Base-by-base conservation (phyloP, 2,888 invertebrate species). In the Antheraea assamensis region DNA sequence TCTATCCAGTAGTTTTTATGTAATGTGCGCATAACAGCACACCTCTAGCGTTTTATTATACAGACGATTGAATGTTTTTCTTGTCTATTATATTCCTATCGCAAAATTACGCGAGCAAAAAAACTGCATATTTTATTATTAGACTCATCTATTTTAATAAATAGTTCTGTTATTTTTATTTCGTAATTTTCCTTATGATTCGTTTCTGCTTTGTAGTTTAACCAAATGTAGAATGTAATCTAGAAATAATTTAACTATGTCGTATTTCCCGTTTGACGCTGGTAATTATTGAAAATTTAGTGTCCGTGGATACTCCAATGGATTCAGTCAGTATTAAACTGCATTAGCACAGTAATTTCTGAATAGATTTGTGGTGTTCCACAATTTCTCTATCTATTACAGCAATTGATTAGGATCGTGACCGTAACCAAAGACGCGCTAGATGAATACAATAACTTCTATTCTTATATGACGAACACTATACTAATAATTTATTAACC, bases 251-350 rank as follows among this genome's bases (percentile, higher is more conserved):
- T 64, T 27, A 64, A 64, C 17, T 30, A 15, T 64, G 17, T 30
- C 17, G 80, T 80, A 78, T 79, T 78, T 82, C 78, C 74, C 78
- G 77, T 80, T 79, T 78, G 10, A 68, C 68, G 77, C 24, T 58
- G 80, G 75, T 76, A 76, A 77, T 77, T 79, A 79, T 78, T 73
- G 74, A 80, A 81, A 83, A 79, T 84, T 83, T 76, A 76, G 75
- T 72, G 58, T 74, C 71, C 71, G 42, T 55, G 55, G 55, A 76
- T 79, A 75, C 78, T 80, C 76, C 76, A 74, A 78, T 74, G 74
- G 77, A 76, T 72, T 83, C 81, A 78, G 80, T 83, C 76, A 78
- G 79, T 84, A 82, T 79, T 82, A 82, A 82, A 84, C 82, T 79
- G 74, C 78, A 78, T 77, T 74, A 73, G 73, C 77, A 74, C 75